A percentile compares a stretch with the other conserved stretches of the same genome.
phyloP scores from a whole-genome alignment of 2,888 invertebrate genomes.

The Drosophila leonis region DNA sequence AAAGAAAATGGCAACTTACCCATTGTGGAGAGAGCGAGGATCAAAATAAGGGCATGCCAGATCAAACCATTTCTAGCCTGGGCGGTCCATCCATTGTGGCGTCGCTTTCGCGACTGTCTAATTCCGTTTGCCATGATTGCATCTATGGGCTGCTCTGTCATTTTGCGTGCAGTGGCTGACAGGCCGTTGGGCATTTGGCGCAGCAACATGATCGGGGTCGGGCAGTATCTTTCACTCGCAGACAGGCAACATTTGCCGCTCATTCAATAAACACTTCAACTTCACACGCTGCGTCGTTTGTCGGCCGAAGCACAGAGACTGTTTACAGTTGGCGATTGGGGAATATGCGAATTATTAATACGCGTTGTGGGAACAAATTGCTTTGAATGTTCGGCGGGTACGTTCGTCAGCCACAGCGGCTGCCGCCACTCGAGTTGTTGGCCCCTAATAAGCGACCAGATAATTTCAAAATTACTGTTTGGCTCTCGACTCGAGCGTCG shows the following conservation, averaged over 20 bases:
- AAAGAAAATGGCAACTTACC: slow-evolving; percentile 51
- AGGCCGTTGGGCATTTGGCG: slow-evolving; percentile 50
- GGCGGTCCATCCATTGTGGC: slow-evolving; percentile 27
- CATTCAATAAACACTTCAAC: slow-evolving; percentile 78
- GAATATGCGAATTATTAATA: slow-evolving; percentile 60
- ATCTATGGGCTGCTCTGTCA: slow-evolving; percentile 42
- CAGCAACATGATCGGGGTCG: slow-evolving; percentile 43
- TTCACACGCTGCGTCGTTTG: slow-evolving; percentile 52
- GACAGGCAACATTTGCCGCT: slow-evolving; percentile 62
- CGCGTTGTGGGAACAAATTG: slow-evolving; percentile 27
- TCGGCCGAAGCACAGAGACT: slow-evolving; percentile 19
- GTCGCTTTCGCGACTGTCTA: slow-evolving; percentile 26
- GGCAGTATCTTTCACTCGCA: slow-evolving; percentile 40
- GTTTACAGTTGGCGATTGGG: slow-evolving; percentile 37
- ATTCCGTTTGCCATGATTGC: slow-evolving; percentile 15
- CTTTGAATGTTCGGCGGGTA: slow-evolving; percentile 40
- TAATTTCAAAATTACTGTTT: slow-evolving; percentile 74
- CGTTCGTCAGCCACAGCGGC: slow-evolving; percentile 55
- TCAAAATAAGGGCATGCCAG: slow-evolving; percentile 25
- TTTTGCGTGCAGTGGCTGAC: slow-evolving; percentile 48
- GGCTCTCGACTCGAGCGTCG: slow-evolving; percentile 21
- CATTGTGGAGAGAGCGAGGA: slow-evolving; percentile 46
- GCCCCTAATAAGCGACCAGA: slow-evolving; percentile 50
- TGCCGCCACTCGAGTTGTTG: slow-evolving; percentile 27
- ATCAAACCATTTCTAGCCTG: slow-evolving; percentile 24